Evolutionary conservation across 2,113 vertebrate species (phyloP).

Genomic region (Phoxinus phoxinus): DNA sequence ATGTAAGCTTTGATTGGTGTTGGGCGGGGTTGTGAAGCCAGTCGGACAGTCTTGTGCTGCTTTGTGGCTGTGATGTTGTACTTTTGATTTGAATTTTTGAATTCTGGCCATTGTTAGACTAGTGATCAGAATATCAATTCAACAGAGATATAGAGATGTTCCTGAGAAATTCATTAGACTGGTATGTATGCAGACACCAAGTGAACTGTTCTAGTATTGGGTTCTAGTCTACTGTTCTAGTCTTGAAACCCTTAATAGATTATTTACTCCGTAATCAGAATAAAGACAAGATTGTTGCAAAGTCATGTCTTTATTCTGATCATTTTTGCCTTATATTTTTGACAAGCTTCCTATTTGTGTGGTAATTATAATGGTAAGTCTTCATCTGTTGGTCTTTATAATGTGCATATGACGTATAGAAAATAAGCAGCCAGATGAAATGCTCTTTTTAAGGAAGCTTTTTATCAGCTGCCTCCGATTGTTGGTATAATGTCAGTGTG

Average conservation of each 20-base stretch:
- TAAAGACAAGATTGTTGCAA: neutral
- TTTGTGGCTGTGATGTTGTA: constrained; percentile 16
- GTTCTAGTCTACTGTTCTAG: constrained; percentile 30
- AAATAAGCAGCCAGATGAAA: neutral
- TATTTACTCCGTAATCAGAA: neutral
- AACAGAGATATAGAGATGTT: neutral
- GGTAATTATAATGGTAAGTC: neutral
- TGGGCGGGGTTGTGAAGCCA: neutral
- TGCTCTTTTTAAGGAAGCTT: neutral
- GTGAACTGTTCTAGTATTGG: constrained; percentile 61
- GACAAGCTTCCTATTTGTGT: neutral
- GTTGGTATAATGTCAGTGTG: constrained; percentile 55
- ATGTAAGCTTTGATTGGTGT: constrained; percentile 37
- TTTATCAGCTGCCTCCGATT: constrained; percentile 49
- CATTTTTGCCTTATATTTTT: neutral
- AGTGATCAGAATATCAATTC: neutral
- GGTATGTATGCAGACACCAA: constrained; percentile 50
- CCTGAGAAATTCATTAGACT: constrained; percentile 40
- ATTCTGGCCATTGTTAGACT: constrained; percentile 22
- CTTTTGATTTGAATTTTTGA: constrained; percentile 19
- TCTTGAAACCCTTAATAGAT: constrained; percentile 19
- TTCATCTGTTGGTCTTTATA: neutral
- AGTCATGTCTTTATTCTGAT: neutral
- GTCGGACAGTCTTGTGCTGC: neutral
- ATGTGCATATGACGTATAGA: neutral